Percentiles rank a stretch among this genome's conserved stretches.
phyloP scores from a whole-genome alignment of 2,113 vertebrate species.

The Mormoops blainvillei region DNA sequence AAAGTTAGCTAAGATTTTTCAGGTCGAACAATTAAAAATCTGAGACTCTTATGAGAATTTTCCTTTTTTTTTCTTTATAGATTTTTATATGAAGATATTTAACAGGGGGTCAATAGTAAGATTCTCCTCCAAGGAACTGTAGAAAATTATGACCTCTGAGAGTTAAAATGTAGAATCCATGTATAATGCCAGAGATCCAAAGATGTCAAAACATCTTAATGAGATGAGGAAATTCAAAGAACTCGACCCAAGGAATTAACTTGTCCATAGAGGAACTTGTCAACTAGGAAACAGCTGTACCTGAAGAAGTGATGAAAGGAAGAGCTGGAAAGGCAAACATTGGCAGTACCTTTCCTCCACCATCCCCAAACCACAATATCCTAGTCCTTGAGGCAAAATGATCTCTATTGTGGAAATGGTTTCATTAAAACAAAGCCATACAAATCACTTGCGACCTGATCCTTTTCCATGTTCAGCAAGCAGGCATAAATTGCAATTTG shows the following conservation, averaged over 20 bases:
- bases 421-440: not conserved
- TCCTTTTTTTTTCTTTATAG: not conserved
- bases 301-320: not conserved
- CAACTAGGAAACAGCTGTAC: not conserved
- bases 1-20: not conserved
- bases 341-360: rapidly evolving
- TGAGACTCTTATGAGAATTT: not conserved
- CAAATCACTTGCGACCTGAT: not conserved
- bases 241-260: not conserved
- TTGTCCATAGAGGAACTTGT: not conserved
- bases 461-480: not conserved
- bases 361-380: not conserved
- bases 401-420: not conserved
- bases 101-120: not conserved
- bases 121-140: not conserved
- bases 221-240: not conserved
- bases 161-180: not conserved
- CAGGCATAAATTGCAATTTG: not conserved
- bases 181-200: not conserved
- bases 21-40: not conserved
- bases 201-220: not conserved
- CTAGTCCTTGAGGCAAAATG: not conserved
- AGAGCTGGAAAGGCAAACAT: not conserved
- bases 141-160: not conserved
- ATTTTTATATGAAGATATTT: not conserved